phyloP scores from a whole-genome alignment of 2,797 vertebrate species.

The Phoeniculus purpureus region DNA sequence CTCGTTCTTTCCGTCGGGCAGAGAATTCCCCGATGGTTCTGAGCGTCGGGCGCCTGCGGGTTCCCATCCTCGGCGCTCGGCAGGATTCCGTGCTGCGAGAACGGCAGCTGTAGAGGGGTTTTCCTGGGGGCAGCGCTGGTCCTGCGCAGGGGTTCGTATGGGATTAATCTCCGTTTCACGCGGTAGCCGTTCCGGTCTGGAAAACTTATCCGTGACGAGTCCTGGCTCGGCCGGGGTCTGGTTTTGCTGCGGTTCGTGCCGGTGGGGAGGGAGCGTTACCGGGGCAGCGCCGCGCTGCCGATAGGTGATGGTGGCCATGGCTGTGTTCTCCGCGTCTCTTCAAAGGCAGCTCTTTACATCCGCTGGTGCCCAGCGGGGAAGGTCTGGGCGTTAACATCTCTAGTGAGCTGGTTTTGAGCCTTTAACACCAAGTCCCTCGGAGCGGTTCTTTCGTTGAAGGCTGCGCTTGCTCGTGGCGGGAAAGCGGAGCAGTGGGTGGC shows the following conservation, averaged over 20 bases:
- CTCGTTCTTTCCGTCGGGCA: background rate
- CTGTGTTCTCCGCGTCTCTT: background rate
- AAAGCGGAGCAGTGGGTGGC: no score
- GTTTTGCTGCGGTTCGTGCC: constrained; percentile 13
- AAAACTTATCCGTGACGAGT: background rate
- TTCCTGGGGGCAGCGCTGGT: background rate
- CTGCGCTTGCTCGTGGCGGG: background rate
- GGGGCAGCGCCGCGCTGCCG: background rate
- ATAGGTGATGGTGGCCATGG: background rate
- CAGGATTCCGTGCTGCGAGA: background rate
- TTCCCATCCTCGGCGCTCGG: background rate
- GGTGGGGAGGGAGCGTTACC: background rate
- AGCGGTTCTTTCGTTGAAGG: background rate
- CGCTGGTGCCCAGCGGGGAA: background rate
- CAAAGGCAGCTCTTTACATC: background rate
- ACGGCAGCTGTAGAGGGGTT: background rate
- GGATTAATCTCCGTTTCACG: background rate
- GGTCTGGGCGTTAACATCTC: background rate
- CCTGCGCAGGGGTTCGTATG: background rate
- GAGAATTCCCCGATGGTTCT: background rate
- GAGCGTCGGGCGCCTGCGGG: background rate
- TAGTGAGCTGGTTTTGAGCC: background rate
- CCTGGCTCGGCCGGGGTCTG: background rate
- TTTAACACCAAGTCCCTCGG: constrained; percentile 30
- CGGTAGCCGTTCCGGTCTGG: no score